Evolutionary conservation across 2,797 vertebrate species (phyloP).

Genomic region (Sphenopsis melanotis): DNA sequence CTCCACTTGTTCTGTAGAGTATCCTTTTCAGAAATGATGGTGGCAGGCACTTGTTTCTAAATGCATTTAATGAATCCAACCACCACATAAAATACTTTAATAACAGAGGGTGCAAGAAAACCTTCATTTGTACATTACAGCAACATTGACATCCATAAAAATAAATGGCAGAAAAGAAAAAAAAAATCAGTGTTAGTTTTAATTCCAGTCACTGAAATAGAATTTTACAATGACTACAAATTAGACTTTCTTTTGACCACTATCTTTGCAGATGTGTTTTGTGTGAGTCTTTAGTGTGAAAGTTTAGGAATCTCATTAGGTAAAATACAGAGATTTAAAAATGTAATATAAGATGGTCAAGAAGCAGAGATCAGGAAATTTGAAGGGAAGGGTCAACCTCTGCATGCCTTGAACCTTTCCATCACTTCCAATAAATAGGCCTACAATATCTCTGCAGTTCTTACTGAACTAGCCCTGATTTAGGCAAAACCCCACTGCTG

Average conservation of each 20-base stretch:
- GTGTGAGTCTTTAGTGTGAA: not conserved
- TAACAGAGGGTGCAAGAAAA: constrained; percentile 26
- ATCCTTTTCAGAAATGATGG: constrained; percentile 25
- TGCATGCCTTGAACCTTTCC: not conserved
- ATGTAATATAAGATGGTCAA: not conserved
- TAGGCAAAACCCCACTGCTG: not conserved
- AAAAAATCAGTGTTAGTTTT: not conserved
- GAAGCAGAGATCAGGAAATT: not conserved
- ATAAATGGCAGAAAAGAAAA: not conserved
- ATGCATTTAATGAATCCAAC: constrained; percentile 26
- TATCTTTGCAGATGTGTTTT: not conserved
- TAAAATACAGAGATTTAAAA: not conserved
- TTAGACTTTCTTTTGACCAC: not conserved
- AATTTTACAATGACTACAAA: not conserved
- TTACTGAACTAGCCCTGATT: not conserved
- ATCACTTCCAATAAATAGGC: not conserved
- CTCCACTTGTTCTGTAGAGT: not conserved
- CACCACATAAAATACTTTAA: constrained; percentile 7
- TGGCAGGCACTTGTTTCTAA: constrained; percentile 41
- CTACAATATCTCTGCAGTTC: not conserved
- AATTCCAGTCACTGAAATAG: not conserved
- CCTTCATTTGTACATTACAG: constrained; percentile 4
- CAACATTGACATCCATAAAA: constrained; percentile 7
- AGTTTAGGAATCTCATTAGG: not conserved
- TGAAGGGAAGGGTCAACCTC: not conserved